Percentiles rank a stretch among this genome's conserved stretches.
These are phyloP conservation scores for Vulpes ferrilata DNA, from an alignment of 2,113 vertebrate species.

Conservation along the genomic window DNA sequence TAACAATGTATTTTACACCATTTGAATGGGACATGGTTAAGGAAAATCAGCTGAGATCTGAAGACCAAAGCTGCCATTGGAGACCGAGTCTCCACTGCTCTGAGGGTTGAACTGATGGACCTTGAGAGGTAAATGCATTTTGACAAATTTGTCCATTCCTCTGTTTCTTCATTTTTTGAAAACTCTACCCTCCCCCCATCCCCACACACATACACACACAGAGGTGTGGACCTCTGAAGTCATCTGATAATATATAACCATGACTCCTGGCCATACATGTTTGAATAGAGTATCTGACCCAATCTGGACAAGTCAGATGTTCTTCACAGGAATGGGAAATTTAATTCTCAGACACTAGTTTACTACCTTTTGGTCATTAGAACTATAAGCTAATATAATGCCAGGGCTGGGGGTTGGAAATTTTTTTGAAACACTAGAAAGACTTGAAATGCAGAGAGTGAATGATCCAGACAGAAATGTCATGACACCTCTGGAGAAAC, in stretches of 20 bases:
- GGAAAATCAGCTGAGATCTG: neutral
- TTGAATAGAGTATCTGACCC: neutral
- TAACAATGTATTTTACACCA: neutral
- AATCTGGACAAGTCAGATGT: neutral
- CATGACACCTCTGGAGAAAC: neutral
- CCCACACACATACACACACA: neutral
- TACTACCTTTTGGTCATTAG: neutral
- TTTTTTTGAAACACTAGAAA: neutral
- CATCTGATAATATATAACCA: neutral
- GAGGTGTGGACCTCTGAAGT: neutral
- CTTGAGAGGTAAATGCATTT: neutral
- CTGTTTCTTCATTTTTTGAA: neutral
- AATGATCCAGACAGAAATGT: neutral
- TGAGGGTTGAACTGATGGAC: neutral
- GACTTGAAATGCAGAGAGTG: neutral
- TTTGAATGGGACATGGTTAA: neutral
- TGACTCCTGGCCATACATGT: neutral
- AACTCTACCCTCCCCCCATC: neutral
- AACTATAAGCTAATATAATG: neutral
- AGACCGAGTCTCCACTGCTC: neutral
- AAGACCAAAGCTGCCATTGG: neutral
- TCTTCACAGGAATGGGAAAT: neutral
- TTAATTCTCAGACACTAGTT: neutral
- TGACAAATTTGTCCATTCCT: neutral
- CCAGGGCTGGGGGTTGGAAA: neutral